phyloP scores from a whole-genome alignment of 2,888 invertebrate species.

The Tuta absoluta region DNA sequence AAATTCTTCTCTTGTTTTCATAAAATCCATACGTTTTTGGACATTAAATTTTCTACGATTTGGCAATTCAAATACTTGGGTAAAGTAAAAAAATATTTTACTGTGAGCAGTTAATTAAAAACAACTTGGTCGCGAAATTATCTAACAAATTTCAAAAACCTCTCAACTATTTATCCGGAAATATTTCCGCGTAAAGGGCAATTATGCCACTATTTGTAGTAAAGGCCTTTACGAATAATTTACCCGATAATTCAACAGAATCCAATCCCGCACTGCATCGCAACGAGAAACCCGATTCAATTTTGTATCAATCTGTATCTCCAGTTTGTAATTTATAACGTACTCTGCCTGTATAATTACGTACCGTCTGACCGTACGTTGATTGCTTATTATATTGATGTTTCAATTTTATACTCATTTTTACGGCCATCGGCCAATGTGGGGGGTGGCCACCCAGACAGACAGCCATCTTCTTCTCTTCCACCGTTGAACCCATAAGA shows the following conservation, averaged over 20 bases:
- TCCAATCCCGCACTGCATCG: not conserved
- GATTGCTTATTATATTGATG: conserved; percentile 82
- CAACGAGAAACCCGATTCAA: conserved; percentile 34
- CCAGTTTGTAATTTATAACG: conserved; percentile 74
- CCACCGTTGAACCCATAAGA: conserved; percentile 41
- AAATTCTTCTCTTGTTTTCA: no score
- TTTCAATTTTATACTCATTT: conserved; percentile 82
- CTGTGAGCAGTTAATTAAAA: no score
- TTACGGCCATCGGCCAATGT: conserved; percentile 81
- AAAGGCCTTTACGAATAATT: not conserved
- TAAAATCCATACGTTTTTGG: no score
- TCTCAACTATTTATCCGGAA: not conserved
- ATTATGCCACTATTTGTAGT: not conserved
- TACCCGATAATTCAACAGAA: conserved; percentile 4
- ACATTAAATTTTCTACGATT: no score
- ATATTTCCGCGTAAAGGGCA: not conserved
- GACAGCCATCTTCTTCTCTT: conserved; percentile 54
- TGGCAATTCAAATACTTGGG: no score
- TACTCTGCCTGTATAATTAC: conserved; percentile 77
- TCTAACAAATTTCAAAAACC: no score
- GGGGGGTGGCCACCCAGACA: conserved; percentile 81
- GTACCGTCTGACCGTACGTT: conserved; percentile 62
- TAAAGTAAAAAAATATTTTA: no score
- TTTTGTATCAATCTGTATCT: conserved; percentile 71
- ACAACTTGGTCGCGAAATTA: no score